These are phyloP conservation scores for Gila orcuttii DNA, from an alignment of 2,113 vertebrate species.

Conservation along the genomic window DNA sequence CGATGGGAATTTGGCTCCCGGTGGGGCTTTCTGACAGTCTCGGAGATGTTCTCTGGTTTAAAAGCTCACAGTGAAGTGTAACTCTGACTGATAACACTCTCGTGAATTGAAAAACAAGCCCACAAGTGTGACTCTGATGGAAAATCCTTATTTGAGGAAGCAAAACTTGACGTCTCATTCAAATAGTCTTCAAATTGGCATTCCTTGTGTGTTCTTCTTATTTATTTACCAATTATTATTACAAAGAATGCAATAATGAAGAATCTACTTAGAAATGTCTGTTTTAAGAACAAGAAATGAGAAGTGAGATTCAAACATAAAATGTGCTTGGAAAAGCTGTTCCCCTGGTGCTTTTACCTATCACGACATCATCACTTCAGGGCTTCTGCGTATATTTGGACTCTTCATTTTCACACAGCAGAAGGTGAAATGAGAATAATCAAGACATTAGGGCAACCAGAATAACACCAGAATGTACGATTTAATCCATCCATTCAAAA, in stretches of 20 bases:
- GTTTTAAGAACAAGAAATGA: slow-evolving; percentile 15
- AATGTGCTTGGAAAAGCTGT: background rate
- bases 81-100: background rate
- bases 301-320: background rate
- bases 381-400: slow-evolving; percentile 10
- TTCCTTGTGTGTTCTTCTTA: background rate
- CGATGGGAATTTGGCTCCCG: background rate
- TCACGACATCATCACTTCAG: slow-evolving; percentile 29
- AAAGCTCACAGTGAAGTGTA: background rate
- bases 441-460: slow-evolving; percentile 14
- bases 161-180: background rate
- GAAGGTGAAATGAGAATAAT: slow-evolving; percentile 19
- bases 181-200: background rate
- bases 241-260: background rate
- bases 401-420: slow-evolving; percentile 35
- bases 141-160: background rate
- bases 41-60: background rate
- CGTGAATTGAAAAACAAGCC: background rate
- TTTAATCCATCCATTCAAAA: background rate
- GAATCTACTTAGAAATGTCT: background rate
- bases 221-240: background rate
- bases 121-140: slow-evolving; percentile 11
- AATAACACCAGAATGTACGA: background rate
- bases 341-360: slow-evolving; percentile 12
- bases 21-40: slow-evolving; percentile 31